Evolutionary conservation across 2,888 invertebrate genomes (phyloP), one percentile per base, ranked within the genome.

Genomic region (Caenorhabditis sp.): DNA sequence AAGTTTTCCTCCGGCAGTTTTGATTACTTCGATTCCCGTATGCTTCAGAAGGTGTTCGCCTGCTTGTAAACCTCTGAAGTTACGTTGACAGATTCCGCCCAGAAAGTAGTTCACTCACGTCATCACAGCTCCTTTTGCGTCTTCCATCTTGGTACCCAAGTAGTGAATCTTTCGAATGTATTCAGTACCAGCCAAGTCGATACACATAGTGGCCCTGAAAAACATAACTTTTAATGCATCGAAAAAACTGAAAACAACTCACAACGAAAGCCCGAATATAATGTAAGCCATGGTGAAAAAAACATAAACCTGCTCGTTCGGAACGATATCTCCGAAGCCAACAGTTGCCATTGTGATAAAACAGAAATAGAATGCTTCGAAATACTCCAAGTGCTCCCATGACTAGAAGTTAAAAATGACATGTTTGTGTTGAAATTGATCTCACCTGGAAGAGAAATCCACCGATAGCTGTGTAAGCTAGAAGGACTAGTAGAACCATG

Each of bases 271-370:
- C 4, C 92, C 92, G 68, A 92, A 90, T 64, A 92, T 90, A 58
- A 92, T 92, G 85, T 92, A 92, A 22, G 90, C 89, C 91, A 92
- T 91, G 2, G 92, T 92, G 84, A 92, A 90, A 73, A 92, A 91
- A 83, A 92, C 90, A 84, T 91, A 92, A 47, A 91, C 89, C 72
- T 91, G 90, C 70, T 90, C 87, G 1, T 92, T 91, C 0, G 92
- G 92, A 10, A 92, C 92, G 74, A 91, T 89, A 76, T 92, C 92
- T 31, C 92, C 91, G 75, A 92, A 92, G 6, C 91, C 92, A n/a
- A 92, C 89, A 44, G 92, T 92, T n/a, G 92, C 91, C 91, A 92
- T 92, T 35, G 92, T 92, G 51, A 92, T 92, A 77, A 92, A 92
- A 81, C 92, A 92, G 74, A 92, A 92, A 79, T 92, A 92, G 76